Evolutionary conservation across 2,113 vertebrate genomes (phyloP).

Genomic region (Centrocercus urophasianus): DNA sequence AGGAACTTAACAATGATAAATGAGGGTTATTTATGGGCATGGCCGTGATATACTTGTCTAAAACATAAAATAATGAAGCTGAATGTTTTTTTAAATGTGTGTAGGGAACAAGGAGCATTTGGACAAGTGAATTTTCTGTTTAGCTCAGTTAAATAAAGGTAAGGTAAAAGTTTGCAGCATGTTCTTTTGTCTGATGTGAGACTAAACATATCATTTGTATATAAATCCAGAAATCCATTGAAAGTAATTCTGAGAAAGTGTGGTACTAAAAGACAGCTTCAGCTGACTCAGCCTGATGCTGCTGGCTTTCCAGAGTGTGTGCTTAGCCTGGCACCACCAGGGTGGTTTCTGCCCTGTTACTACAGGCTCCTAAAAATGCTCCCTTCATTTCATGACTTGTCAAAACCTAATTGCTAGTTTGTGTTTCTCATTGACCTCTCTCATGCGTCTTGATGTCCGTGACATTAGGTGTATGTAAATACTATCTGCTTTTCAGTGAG

Average conservation of each 20-base stretch:
- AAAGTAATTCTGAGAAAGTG: neutral
- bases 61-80: neutral
- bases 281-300: neutral
- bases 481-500: neutral
- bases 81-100: neutral
- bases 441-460: neutral
- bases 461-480: neutral
- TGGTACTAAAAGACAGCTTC: neutral
- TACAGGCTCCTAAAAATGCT: neutral
- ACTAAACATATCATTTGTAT: neutral
- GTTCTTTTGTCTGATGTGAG: neutral
- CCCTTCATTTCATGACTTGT: fast-evolving
- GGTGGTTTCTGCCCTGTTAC: neutral
- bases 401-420: neutral
- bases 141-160: neutral
- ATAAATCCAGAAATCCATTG: neutral
- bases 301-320: neutral
- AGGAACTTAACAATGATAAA: fast-evolving
- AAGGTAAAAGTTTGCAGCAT: neutral
- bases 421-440: neutral
- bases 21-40: neutral
- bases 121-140: neutral
- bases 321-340: neutral
- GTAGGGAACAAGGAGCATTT: neutral
- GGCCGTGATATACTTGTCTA: neutral